These are phyloP conservation scores for Cephalotes varians DNA, from an alignment of 2,888 invertebrate genomes.

Conservation along the genomic window DNA sequence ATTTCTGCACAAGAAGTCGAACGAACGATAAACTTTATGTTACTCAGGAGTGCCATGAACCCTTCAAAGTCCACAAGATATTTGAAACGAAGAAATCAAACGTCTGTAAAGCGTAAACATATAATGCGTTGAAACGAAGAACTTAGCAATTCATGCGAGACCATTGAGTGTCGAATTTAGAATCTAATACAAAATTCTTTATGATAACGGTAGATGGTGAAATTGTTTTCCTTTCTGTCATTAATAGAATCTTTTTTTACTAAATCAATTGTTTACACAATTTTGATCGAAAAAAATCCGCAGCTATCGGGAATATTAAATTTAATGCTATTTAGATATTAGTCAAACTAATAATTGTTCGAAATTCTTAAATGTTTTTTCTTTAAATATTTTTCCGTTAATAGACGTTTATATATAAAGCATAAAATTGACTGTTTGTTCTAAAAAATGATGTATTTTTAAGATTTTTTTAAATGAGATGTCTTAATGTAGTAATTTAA, in stretches of 20 bases:
- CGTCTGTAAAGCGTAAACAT: conserved; percentile 38
- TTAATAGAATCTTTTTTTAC: background rate
- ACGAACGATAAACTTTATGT: conserved; percentile 49
- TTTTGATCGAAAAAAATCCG: background rate
- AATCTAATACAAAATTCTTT: conserved; percentile 2
- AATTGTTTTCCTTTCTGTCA: background rate
- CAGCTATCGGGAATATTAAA: background rate
- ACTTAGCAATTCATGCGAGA: conserved; percentile 31
- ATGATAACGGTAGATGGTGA: background rate
- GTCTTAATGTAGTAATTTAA: background rate
- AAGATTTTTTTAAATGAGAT: background rate
- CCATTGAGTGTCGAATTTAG: conserved; percentile 1
- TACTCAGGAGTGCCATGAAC: conserved; percentile 1
- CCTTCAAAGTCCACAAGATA: conserved; percentile 25
- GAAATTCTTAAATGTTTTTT: background rate
- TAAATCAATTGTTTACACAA: background rate
- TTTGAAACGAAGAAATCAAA: conserved; percentile 38
- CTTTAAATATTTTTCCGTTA: background rate
- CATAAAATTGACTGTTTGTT: background rate
- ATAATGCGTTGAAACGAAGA: conserved; percentile 25
- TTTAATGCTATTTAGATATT: background rate
- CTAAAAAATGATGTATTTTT: background rate
- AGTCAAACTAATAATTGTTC: background rate
- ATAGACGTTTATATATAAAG: background rate
- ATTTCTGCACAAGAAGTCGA: conserved; percentile 48